Percentiles rank a stretch among this genome's conserved stretches.
Evolutionary conservation across 2,797 vertebrate species (phyloP).

Genomic region (Sebastes matsubarae): DNA sequence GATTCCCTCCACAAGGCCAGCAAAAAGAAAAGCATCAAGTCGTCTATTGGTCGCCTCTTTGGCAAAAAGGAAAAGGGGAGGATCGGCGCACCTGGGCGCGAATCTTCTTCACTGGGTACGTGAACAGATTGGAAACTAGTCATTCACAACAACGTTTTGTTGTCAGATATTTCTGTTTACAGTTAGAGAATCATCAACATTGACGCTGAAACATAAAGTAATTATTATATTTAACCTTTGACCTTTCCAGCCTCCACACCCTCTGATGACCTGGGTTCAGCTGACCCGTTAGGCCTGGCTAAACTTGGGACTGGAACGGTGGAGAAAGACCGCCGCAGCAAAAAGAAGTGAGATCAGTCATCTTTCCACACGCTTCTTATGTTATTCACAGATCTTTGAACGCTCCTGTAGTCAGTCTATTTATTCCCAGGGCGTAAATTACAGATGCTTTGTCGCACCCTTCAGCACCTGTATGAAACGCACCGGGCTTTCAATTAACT

Average conservation of each 20-base stretch:
- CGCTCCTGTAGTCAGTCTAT: constrained; percentile 19
- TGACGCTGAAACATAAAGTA: neutral
- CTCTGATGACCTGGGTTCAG: constrained; percentile 89
- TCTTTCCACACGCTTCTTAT: constrained; percentile 1
- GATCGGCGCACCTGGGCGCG: constrained; percentile 87
- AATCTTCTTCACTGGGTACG: constrained; percentile 89
- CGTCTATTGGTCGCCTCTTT: constrained; percentile 92
- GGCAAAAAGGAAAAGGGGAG: constrained; percentile 95
- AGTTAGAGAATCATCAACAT: neutral
- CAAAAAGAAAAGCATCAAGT: constrained; percentile 97
- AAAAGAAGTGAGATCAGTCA: constrained; percentile 88
- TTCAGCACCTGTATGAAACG: too few relatives aligned
- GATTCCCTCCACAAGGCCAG: constrained; percentile 93
- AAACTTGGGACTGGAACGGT: constrained; percentile 90
- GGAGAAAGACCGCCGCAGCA: constrained; percentile 92
- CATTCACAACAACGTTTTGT: neutral
- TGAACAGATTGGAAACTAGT: neutral
- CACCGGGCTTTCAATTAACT: too few relatives aligned
- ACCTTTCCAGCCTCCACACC: constrained; percentile 88
- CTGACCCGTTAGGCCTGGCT: constrained; percentile 89
- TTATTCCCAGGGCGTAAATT: neutral
- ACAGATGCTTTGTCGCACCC: too few relatives aligned
- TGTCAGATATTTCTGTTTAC: neutral
- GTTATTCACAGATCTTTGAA: constrained; percentile 7
- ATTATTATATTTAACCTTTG: constrained; percentile 1